Evolutionary conservation across 1,140 invertebrate species (phyloP).

Genomic region (Coptotermes formosanus): DNA sequence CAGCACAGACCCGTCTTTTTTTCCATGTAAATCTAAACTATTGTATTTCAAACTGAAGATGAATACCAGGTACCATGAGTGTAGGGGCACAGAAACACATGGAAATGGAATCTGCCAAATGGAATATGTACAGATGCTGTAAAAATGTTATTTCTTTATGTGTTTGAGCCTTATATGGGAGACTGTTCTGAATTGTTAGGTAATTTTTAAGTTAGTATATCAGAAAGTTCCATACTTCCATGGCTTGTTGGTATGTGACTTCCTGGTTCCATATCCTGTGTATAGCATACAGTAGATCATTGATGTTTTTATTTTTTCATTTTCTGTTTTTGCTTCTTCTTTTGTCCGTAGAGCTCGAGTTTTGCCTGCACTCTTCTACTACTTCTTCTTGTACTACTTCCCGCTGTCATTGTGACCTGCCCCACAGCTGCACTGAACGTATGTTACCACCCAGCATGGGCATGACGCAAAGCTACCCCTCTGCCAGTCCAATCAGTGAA

Average conservation of each 20-base stretch:
- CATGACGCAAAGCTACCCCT: slow-evolving; percentile 23
- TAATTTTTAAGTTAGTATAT: background rate
- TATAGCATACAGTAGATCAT: slow-evolving; percentile 9
- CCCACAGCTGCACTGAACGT: background rate
- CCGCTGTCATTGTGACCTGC: slow-evolving; percentile 21
- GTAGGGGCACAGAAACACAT: too few relatives aligned
- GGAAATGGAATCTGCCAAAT: too few relatives aligned
- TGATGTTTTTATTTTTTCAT: slow-evolving; percentile 28
- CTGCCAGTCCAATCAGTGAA: background rate
- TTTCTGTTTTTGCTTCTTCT: slow-evolving; percentile 26
- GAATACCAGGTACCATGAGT: too few relatives aligned
- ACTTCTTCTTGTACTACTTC: slow-evolving; percentile 29
- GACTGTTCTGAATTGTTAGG: too few relatives aligned
- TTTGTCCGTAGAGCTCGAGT: slow-evolving; percentile 34
- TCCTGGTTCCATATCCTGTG: background rate
- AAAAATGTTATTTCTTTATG: too few relatives aligned
- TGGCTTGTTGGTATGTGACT: background rate
- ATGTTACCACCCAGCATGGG: slow-evolving; percentile 2
- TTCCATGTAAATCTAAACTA: too few relatives aligned
- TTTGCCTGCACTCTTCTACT: slow-evolving; percentile 34
- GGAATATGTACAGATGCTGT: too few relatives aligned
- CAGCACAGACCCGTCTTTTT: too few relatives aligned
- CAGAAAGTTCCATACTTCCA: background rate
- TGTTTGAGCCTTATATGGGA: too few relatives aligned
- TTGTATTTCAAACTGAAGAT: too few relatives aligned